Conservation (phyloP, 2,888 invertebrate species). For the Stenoptilia bipunctidactyla region DNA sequence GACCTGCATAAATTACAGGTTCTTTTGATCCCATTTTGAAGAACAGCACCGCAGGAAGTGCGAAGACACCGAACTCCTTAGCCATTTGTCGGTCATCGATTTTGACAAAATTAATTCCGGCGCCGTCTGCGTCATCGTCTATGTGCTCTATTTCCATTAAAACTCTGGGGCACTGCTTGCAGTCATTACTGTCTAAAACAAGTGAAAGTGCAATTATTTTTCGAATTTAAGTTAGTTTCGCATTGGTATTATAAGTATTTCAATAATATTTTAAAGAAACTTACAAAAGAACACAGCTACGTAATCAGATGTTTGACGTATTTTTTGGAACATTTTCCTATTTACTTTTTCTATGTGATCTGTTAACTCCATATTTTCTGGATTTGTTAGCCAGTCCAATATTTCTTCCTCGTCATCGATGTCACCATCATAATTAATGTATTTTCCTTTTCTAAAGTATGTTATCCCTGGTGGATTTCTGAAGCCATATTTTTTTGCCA, state of each 20-base stretch:
- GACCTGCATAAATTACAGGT: conserved; percentile 92
- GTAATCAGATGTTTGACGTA: conserved; percentile 89
- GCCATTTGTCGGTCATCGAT: conserved; percentile 90
- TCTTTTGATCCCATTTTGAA: conserved; percentile 90
- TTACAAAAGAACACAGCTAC: conserved; percentile 94
- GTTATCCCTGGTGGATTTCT: conserved; percentile 91
- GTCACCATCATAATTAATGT: conserved; percentile 93
- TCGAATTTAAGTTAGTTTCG: neutral
- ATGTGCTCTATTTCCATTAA: conserved; percentile 91
- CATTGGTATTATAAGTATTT: no score
- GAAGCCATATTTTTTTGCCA: conserved; percentile 94
- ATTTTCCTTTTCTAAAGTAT: conserved; percentile 90
- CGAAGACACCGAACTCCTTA: conserved; percentile 90
- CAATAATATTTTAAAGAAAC: conserved; percentile 35
- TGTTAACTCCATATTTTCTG: conserved; percentile 93
- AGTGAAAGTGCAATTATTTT: conserved; percentile 57
- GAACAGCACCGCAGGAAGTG: conserved; percentile 90
- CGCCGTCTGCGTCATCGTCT: conserved; percentile 92
- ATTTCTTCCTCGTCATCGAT: conserved; percentile 93
- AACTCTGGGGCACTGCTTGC: conserved; percentile 92
- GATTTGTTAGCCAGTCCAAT: conserved; percentile 92
- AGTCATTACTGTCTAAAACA: conserved; percentile 92
- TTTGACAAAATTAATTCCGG: conserved; percentile 93
- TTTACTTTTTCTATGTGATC: conserved; percentile 94
- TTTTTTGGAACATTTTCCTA: conserved; percentile 92